Evolutionary conservation across 2,113 vertebrate genomes (phyloP).

Genomic region (Laticauda colubrina): DNA sequence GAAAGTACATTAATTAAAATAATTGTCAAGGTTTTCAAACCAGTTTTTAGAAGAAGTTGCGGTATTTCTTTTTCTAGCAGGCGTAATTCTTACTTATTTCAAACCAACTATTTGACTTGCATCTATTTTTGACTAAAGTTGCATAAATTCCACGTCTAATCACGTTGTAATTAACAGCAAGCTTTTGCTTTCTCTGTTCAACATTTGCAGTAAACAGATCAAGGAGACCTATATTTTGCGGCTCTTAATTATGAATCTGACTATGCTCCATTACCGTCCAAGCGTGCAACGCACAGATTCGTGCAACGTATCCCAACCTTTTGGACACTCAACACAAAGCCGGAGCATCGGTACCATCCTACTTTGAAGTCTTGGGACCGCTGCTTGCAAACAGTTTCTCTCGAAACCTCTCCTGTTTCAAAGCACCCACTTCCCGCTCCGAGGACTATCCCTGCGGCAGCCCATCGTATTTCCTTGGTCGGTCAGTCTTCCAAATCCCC

Average conservation of each 20-base stretch:
- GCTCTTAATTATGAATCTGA: neutral
- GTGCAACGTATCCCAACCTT: neutral
- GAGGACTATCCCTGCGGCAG: neutral
- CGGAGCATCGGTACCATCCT: neutral
- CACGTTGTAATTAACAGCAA: neutral
- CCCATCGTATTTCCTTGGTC: neutral
- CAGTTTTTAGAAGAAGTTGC: neutral
- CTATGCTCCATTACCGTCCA: neutral
- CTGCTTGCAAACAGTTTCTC: neutral
- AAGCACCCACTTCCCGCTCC: neutral
- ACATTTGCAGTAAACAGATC: too few species aligned
- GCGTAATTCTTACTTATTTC: neutral
- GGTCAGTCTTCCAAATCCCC: neutral
- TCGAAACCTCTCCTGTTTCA: neutral
- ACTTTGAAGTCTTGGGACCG: neutral
- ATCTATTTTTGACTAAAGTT: too few species aligned
- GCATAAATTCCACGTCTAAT: neutral
- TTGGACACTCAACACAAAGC: neutral
- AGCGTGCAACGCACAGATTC: neutral
- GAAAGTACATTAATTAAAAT: neutral
- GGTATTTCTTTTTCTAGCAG: neutral
- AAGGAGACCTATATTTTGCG: neutral
- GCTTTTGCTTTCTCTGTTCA: neutral
- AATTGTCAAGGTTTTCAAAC: neutral
- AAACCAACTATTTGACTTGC: neutral